Evolutionary conservation across 2,797 vertebrate genomes (phyloP).

Genomic region (Ctenosaura bakeri): DNA sequence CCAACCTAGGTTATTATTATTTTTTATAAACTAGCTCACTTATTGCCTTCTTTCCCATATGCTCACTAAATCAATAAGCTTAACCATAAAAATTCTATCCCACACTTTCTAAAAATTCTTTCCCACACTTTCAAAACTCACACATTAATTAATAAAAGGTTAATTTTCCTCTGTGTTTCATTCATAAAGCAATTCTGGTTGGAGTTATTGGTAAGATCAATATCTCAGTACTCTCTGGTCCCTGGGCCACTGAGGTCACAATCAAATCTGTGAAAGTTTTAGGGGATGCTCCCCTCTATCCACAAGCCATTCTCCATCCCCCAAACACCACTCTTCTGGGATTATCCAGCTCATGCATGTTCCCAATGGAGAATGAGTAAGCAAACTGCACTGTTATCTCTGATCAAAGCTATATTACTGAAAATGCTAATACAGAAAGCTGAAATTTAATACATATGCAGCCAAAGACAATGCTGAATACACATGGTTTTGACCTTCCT

Average conservation of each 20-base stretch:
- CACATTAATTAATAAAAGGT: neutral
- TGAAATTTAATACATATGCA: neutral
- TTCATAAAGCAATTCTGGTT: too few relatives aligned
- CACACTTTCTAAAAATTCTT: neutral
- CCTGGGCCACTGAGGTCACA: too few relatives aligned
- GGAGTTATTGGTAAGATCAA: too few relatives aligned
- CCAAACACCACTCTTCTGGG: too few relatives aligned
- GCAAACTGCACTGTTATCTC: neutral
- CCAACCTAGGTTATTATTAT: neutral
- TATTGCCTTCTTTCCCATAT: neutral
- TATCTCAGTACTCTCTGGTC: too few relatives aligned
- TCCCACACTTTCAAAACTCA: neutral
- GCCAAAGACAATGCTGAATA: neutral
- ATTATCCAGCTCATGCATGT: too few relatives aligned
- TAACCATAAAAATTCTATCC: neutral
- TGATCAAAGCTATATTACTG: neutral
- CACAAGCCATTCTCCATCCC: too few relatives aligned
- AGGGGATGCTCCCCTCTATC: too few relatives aligned
- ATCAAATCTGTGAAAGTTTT: too few relatives aligned
- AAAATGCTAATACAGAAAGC: neutral
- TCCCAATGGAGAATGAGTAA: neutral
- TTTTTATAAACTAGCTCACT: neutral
- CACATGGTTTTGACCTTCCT: neutral
- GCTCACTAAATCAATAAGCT: neutral
- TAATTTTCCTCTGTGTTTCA: neutral